Percentiles rank a stretch among this genome's conserved stretches.
Evolutionary conservation across 2,888 invertebrate genomes (phyloP).

Genomic region (Bellardia bayeri): DNA sequence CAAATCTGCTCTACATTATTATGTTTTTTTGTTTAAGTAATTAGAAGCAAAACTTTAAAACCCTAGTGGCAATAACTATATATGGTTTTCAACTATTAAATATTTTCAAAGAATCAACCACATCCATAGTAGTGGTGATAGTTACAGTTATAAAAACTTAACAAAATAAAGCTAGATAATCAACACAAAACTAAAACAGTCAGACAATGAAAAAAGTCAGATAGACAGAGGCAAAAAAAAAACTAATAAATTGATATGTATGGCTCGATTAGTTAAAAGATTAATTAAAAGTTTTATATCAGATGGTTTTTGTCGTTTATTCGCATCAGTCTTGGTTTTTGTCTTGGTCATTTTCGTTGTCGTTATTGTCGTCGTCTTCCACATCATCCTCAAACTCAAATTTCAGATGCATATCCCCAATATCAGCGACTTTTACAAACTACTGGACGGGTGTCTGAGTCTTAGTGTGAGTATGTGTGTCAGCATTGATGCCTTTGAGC

Average conservation of each 20-base stretch:
- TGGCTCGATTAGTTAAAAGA: constrained; percentile 67
- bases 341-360: constrained; percentile 31
- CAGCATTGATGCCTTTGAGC: constrained; percentile 42
- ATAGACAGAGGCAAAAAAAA: constrained; percentile 3
- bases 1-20: constrained; percentile 31
- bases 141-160: constrained; percentile 54
- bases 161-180: constrained; percentile 9
- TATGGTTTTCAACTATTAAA: constrained; percentile 46
- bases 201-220: constrained; percentile 6
- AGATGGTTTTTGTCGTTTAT: constrained; percentile 45
- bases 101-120: constrained; percentile 35
- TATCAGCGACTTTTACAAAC: background rate
- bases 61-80: constrained; percentile 45
- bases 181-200: no score
- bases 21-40: constrained; percentile 31
- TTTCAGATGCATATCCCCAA: background rate
- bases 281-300: constrained; percentile 69
- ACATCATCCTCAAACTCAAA: background rate
- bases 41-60: constrained; percentile 47
- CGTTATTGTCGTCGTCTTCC: background rate
- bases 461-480: background rate
- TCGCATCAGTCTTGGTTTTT: constrained; percentile 5
- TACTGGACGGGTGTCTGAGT: background rate
- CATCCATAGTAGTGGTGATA: background rate
- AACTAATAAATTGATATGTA: constrained; percentile 67